Evolutionary conservation across 2,113 vertebrate species (phyloP).

Genomic region (Cyprinodon brontotheroides): DNA sequence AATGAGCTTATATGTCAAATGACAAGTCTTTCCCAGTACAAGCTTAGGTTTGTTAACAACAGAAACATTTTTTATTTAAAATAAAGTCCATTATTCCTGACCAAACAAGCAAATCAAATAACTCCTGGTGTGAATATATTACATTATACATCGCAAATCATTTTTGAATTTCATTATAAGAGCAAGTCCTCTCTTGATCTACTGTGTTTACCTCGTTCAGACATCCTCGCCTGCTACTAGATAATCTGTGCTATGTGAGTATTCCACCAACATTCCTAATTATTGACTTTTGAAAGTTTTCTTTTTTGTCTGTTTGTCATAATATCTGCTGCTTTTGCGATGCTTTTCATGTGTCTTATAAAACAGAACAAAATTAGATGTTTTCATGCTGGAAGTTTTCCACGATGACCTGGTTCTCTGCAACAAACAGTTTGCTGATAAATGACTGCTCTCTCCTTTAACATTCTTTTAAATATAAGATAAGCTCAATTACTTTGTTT

Average conservation of each 20-base stretch:
- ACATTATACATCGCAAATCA: too few species aligned
- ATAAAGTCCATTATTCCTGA: too few species aligned
- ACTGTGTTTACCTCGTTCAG: background rate
- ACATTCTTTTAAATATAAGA: constrained; percentile 54
- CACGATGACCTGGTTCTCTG: constrained; percentile 7
- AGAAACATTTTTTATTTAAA: too few species aligned
- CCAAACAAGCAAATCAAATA: too few species aligned
- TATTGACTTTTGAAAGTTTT: background rate
- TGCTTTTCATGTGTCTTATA: background rate
- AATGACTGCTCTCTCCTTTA: constrained; percentile 42
- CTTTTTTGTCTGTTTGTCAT: too few species aligned
- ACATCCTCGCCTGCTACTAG: background rate
- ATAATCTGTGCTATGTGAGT: background rate
- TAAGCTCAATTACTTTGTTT: constrained; percentile 23
- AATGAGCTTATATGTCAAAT: too few species aligned
- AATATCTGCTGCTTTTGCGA: too few species aligned
- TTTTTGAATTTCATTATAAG: too few species aligned
- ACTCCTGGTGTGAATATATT: too few species aligned
- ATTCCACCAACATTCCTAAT: background rate
- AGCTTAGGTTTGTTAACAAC: too few species aligned
- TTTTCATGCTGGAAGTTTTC: constrained; percentile 21
- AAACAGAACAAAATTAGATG: background rate
- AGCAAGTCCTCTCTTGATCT: background rate
- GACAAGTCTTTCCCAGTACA: too few species aligned
- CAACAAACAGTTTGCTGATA: constrained; percentile 10